A percentile compares a stretch with the other conserved stretches of the same genome.
phyloP scores from a whole-genome alignment of 2,888 invertebrate species.

The Phengaris alcon region DNA sequence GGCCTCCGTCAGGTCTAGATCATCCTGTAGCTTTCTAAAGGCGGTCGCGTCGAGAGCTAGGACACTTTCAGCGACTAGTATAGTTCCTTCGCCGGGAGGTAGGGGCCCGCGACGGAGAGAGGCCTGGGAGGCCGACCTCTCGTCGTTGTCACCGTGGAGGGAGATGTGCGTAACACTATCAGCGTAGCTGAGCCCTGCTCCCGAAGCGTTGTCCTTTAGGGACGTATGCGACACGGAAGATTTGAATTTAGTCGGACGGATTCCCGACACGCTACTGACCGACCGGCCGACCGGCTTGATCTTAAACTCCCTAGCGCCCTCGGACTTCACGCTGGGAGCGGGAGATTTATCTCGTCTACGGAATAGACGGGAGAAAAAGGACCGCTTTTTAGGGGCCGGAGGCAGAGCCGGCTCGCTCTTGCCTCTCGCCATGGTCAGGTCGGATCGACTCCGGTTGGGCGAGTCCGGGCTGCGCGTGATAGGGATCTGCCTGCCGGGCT shows the following conservation, averaged over 20 bases:
- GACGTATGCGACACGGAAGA: conserved; percentile 67
- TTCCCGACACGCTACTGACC: conserved; percentile 81
- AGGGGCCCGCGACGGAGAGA: conserved; percentile 59
- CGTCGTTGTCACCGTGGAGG: conserved; percentile 78
- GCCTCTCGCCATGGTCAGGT: conserved; percentile 48
- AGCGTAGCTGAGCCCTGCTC: conserved; percentile 68
- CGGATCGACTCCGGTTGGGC: conserved; percentile 43
- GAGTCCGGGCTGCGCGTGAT: conserved; percentile 52
- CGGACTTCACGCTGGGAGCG: conserved; percentile 65
- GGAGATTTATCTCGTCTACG: conserved; percentile 69
- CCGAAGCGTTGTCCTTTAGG: conserved; percentile 64
- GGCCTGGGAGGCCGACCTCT: conserved; percentile 57
- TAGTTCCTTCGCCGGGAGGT: conserved; percentile 78
- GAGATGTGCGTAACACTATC: conserved; percentile 84
- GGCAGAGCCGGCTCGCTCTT: conserved; percentile 69
- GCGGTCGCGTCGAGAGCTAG: conserved; percentile 66
- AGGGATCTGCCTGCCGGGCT: conserved; percentile 61
- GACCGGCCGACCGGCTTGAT: conserved; percentile 78
- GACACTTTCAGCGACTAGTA: conserved; percentile 79
- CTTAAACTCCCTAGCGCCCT: conserved; percentile 53
- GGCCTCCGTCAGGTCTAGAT: conserved; percentile 89
- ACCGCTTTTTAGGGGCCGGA: conserved; percentile 66
- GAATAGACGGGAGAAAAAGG: conserved; percentile 71
- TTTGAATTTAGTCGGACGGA: conserved; percentile 73
- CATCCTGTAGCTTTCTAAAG: conserved; percentile 68